Evolutionary conservation across 1,140 invertebrate species (phyloP).

Genomic region (Zaprionus tsacasi): DNA sequence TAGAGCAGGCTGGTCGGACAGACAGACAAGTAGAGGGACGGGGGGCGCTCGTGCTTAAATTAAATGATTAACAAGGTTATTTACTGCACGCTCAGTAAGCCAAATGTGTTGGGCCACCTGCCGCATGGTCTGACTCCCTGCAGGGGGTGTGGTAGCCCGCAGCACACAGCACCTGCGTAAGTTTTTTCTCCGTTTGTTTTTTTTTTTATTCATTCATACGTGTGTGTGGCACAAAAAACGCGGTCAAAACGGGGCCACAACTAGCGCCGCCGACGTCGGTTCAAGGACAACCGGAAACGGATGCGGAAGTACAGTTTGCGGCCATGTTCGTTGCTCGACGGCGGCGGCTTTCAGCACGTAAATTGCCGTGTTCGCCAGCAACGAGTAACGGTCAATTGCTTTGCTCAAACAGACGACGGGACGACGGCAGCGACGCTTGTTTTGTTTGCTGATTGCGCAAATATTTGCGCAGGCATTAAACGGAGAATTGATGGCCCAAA

Average conservation of each 20-base stretch:
- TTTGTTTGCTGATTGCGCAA: slow-evolving; percentile 83
- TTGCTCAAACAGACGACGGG: slow-evolving; percentile 69
- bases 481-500: slow-evolving; percentile 69
- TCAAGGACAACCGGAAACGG: slow-evolving; percentile 58
- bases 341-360: slow-evolving; percentile 34
- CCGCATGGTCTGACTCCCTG: background rate
- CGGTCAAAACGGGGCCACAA: slow-evolving; percentile 26
- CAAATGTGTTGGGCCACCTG: slow-evolving; percentile 27
- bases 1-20: background rate
- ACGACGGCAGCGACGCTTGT: slow-evolving; percentile 62
- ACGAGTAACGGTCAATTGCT: slow-evolving; percentile 74
- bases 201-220: slow-evolving; percentile 7
- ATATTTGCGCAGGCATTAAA: slow-evolving; percentile 81
- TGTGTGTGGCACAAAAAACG: slow-evolving; percentile 39
- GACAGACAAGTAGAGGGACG: slow-evolving; percentile 19
- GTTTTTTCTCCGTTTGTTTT: slow-evolving; percentile 20
- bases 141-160: slow-evolving; percentile 4
- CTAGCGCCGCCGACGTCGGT: slow-evolving; percentile 12
- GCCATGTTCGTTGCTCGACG: slow-evolving; percentile 35
- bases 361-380: slow-evolving; percentile 40
- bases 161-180: slow-evolving; percentile 42
- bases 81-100: slow-evolving; percentile 53
- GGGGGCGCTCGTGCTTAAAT: slow-evolving; percentile 62
- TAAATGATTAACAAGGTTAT: slow-evolving; percentile 82
- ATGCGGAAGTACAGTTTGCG: slow-evolving; percentile 67